phyloP scores from a whole-genome alignment of 2,888 invertebrate species.

The Deilephila porcellus region DNA sequence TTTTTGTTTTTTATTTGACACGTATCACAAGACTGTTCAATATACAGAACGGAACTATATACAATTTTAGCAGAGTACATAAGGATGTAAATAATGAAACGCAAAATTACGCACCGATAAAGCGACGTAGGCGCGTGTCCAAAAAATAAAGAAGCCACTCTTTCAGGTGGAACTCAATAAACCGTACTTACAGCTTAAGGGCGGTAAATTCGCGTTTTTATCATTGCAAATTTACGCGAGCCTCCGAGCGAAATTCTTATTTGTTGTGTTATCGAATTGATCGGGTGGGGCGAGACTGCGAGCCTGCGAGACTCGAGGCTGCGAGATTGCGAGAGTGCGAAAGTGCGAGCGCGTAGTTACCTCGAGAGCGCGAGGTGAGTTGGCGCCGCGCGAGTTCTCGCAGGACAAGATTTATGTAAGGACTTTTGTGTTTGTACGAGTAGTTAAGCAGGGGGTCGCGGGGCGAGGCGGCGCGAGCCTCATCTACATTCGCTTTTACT shows the following conservation, averaged over 20 bases:
- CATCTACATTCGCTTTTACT: constrained; percentile 80
- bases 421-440: constrained; percentile 83
- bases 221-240: constrained; percentile 57
- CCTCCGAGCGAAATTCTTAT: constrained; percentile 64
- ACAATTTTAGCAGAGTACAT: neutral
- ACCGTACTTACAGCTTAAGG: constrained; percentile 59
- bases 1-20: neutral
- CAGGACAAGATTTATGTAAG: constrained; percentile 83
- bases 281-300: constrained; percentile 49
- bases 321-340: constrained; percentile 36
- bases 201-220: constrained; percentile 64
- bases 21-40: neutral
- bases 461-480: constrained; percentile 62
- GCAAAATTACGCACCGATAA: constrained; percentile 39
- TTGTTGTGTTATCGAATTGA: constrained; percentile 77
- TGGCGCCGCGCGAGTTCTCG: constrained; percentile 70
- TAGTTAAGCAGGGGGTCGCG: constrained; percentile 73
- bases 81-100: constrained; percentile 33
- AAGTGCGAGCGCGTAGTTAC: constrained; percentile 62
- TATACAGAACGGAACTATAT: neutral
- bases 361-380: constrained; percentile 67
- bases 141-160: constrained; percentile 65
- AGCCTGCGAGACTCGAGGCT: neutral
- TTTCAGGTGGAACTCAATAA: constrained; percentile 63
- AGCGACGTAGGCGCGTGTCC: constrained; percentile 57